A percentile compares a stretch with the other conserved stretches of the same genome.
Conservation (phyloP, 2,113 vertebrate species). For the Regulus satrapa region DNA sequence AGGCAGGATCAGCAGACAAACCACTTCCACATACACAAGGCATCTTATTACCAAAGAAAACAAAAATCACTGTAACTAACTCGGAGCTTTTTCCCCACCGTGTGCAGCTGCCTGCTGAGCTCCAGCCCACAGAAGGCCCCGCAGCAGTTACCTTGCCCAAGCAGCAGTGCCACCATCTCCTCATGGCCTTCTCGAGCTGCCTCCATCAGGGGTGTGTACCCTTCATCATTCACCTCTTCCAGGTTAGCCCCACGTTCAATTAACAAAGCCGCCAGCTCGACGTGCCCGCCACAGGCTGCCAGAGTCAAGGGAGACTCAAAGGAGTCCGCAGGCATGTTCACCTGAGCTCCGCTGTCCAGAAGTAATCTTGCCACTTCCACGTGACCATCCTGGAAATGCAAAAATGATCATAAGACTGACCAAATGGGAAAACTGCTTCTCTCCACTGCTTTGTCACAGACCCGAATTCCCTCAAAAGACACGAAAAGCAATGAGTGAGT, state of each 20-base stretch:
- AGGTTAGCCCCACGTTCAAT: constrained; percentile 97
- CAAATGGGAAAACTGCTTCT: fast-evolving
- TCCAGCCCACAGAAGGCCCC: fast-evolving
- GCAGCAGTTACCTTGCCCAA: constrained; percentile 86
- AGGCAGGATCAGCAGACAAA: background rate
- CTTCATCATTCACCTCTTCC: constrained; percentile 98
- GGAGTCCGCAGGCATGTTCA: constrained; percentile 99
- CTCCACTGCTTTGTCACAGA: background rate
- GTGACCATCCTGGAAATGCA: constrained; percentile 87
- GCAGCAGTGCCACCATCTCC: constrained; percentile 96
- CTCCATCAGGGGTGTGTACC: constrained; percentile 98
- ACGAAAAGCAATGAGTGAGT: background rate
- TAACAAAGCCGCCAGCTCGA: constrained; percentile 92
- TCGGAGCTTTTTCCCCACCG: fast-evolving
- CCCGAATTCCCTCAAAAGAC: background rate
- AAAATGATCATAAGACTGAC: background rate
- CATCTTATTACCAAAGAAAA: background rate
- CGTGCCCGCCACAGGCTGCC: constrained; percentile 95
- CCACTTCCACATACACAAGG: background rate
- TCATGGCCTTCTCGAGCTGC: constrained; percentile 97
- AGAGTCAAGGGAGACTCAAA: constrained; percentile 96
- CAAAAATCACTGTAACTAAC: no score
- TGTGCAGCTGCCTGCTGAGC: fast-evolving
- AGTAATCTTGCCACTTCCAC: constrained; percentile 96
- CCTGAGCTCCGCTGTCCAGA: constrained; percentile 97